phyloP scores from a whole-genome alignment of 2,888 invertebrate genomes.

The Sarcophaga subvicina region DNA sequence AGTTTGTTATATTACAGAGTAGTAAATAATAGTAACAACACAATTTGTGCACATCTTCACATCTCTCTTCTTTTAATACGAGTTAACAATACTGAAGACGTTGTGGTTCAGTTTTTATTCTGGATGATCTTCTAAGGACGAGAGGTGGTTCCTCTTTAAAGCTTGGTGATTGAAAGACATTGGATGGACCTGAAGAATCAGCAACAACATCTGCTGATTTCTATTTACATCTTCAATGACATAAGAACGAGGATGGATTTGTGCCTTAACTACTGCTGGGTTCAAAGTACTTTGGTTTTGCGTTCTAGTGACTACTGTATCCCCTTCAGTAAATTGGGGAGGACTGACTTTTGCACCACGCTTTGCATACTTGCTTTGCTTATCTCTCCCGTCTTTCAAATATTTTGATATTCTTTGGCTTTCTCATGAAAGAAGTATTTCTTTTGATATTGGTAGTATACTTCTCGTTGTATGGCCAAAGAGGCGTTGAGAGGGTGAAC shows the following conservation, averaged over 20 bases:
- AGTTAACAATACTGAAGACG: conserved; percentile 6
- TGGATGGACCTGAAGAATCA: no score
- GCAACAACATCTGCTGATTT: no score
- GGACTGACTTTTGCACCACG: conserved; percentile 1
- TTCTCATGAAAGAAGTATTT: not conserved
- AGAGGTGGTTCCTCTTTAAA: not conserved
- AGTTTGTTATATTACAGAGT: no score
- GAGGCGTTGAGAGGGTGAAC: conserved; percentile 31
- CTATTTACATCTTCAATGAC: not conserved
- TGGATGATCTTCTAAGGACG: conserved; percentile 3
- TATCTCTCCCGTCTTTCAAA: conserved; percentile 13
- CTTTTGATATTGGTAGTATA: not conserved
- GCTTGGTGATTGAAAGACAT: not conserved
- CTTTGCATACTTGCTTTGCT: conserved; percentile 19
- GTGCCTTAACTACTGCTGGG: conserved; percentile 8
- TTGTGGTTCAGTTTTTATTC: conserved; percentile 17
- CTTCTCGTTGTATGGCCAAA: conserved; percentile 14
- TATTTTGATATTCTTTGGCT: not conserved
- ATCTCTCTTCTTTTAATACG: not conserved
- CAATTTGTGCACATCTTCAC: not conserved
- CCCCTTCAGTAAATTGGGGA: not conserved
- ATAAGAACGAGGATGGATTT: conserved; percentile 28
- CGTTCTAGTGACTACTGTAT: conserved; percentile 6
- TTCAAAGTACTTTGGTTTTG: conserved; percentile 10
- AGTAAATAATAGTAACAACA: not conserved